phyloP scores from a whole-genome alignment of 2,797 vertebrate species.

The Catamblyrhynchus diadema region DNA sequence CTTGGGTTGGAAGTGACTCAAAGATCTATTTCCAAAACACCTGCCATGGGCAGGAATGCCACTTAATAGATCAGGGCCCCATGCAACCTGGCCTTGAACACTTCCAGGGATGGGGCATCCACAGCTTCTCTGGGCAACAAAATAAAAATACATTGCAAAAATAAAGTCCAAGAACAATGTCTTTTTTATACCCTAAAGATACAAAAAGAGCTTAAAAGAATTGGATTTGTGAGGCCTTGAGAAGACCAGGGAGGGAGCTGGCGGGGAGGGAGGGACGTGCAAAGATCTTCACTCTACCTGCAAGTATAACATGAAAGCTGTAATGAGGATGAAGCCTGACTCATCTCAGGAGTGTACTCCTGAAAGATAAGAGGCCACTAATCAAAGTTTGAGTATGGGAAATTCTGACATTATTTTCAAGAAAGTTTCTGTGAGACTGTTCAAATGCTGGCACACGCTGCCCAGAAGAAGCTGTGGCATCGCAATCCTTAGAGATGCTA shows the following conservation, averaged over 20 bases:
- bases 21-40: not conserved
- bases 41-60: not conserved
- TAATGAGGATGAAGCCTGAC: not conserved
- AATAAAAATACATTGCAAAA: not conserved
- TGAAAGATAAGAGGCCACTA: not conserved
- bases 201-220: not conserved
- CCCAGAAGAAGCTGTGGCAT: not conserved
- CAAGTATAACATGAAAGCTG: not conserved
- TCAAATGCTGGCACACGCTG: not conserved
- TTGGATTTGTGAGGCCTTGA: not conserved
- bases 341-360: not conserved
- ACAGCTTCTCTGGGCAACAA: not conserved
- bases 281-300: not conserved
- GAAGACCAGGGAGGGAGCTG: not conserved
- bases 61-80: not conserved
- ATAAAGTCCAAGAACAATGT: not conserved
- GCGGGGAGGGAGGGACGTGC: accelerated
- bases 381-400: not conserved
- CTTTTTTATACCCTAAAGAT: not conserved
- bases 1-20: not conserved
- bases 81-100: not conserved
- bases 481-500: not conserved
- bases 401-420: not conserved
- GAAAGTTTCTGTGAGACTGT: not conserved
- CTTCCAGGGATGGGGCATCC: not conserved